Percentiles rank a stretch among this genome's conserved stretches.
Conservation (phyloP, 2,888 invertebrate species). For the Ectemnius lituratus region DNA sequence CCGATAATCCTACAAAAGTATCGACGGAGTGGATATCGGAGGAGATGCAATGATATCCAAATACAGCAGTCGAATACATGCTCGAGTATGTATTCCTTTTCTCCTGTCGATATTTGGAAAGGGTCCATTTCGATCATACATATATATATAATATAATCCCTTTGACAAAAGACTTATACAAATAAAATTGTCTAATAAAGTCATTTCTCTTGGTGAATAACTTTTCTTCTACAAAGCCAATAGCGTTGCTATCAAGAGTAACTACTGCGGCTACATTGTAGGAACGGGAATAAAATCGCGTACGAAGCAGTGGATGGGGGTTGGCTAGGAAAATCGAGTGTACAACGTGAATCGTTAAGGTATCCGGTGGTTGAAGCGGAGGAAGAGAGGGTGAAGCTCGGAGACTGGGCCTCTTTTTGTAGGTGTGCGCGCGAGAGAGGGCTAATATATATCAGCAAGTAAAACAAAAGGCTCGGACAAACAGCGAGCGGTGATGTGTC, state of each 20-base stretch:
- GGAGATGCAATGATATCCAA: no score
- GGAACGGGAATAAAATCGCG: background rate
- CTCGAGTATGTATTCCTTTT: no score
- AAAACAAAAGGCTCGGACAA: slow-evolving; percentile 74
- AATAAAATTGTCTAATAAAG: background rate
- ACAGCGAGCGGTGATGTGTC: slow-evolving; percentile 75
- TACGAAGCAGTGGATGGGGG: background rate
- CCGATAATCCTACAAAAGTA: background rate
- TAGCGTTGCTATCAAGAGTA: no score
- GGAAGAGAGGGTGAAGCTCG: slow-evolving; percentile 28
- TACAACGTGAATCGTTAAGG: slow-evolving; percentile 9
- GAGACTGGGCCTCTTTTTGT: slow-evolving; percentile 24
- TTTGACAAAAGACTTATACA: background rate
- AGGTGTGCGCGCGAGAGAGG: slow-evolving; percentile 47
- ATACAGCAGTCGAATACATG: no score
- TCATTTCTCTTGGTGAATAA: no score
- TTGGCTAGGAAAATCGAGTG: slow-evolving; percentile 24
- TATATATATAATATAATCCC: background rate
- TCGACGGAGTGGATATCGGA: no score
- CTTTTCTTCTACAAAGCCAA: no score
- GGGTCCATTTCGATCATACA: background rate
- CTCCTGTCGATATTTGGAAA: no score
- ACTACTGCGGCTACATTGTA: no score
- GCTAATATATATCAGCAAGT: slow-evolving; percentile 73
- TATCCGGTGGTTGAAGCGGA: slow-evolving; percentile 18